Evolutionary conservation across 2,888 invertebrate species (phyloP), one percentile per base, ranked within the genome.

Genomic region (Pseudococcus viburni): DNA sequence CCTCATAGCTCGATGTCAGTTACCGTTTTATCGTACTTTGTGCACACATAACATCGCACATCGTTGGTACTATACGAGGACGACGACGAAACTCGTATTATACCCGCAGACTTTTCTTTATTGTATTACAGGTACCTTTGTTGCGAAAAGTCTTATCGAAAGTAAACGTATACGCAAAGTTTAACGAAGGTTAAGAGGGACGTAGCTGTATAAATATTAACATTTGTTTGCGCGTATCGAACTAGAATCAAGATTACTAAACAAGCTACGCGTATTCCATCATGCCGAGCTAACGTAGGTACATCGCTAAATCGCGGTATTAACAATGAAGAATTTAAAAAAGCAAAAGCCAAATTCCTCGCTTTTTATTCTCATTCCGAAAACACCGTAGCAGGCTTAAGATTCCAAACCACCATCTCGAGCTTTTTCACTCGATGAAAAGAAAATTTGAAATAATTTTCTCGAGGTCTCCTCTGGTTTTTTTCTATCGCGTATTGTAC

Each of bases 71-170:
- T 59, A 64, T 22, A 19, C 22, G 64, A 22, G 22, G 22, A 64
- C 11, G 64, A 22, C 64, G 22, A 64, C 11, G 64, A 51, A 51
- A 51, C 22, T 64, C 64, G 64, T 22, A 64, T 64, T 64, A 64
- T 64, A 64, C 64, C 64, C 19, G 19, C 0, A 22, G 64, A 64
- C 22, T 64, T 64, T 64, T 64, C 64, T 64, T 64, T 64, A 64
- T 64, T 64, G 22, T 64, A 22, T 64, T 64, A 64, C 12, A 22
- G 64, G 64, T 64, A 22, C 19, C 64, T 64, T 64, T 64, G 64
- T 64, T 64, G 64, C 11, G 64, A 64, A 64, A 64, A 64, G 64
- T 64, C 64, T 64, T 64, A 64, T 64, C 64, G 64, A 64, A 64
- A 64, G 64, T 64, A 59, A 59, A 59, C 59, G 59, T 59, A 59